Evolutionary conservation across 2,797 vertebrate genomes (phyloP), one percentile per base, ranked within the genome.

Genomic region (Peromyscus eremicus): DNA sequence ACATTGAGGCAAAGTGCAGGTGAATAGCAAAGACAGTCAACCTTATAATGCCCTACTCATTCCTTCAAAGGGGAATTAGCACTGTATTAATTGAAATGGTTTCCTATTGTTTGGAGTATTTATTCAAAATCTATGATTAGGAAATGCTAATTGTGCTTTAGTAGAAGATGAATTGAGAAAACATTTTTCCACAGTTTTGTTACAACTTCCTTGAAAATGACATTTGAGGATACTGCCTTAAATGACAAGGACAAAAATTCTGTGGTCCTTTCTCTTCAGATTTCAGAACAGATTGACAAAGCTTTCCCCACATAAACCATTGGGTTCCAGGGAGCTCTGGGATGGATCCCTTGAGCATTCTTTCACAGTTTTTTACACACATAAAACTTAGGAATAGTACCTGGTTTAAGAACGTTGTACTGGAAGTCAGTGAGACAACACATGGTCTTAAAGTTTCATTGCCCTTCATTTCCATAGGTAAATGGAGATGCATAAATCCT

Each of bases 51-150:
- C 27, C 34, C 34, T 83, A 37, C n/a, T 77, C 21, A 32, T 57
- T 77, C 25, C 8, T 79, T 64, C 40, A 43, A 91, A 95, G 37
- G 9, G 85, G 40, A 93, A 46, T 95, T 95, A 80, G 80, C 71
- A 21, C 8, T 21, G 19, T 43, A 8, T 43, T 94, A 85, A 94
- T 73, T 86, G 57, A 96, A 95, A 64, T 79, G 52, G 27, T 77
- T 95, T 86, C 77, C 25, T 95, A 84, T 89, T 92, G 85, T 97
- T 94, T 13, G 60, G 43, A 92, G 23, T 79, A 17, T 62, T 87
- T 93, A 60, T 85, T 89, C 49, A 94, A 91, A 80, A 85, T 77
- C 46, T 21, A 14, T 9, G 23, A 25, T 8, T 71, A 71, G 34
- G 23, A 94, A 94, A 89, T 73, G 29, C 7, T 37, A 11, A 6